Conservation (phyloP, 2,888 invertebrate species). For the Netelia melanura region DNA sequence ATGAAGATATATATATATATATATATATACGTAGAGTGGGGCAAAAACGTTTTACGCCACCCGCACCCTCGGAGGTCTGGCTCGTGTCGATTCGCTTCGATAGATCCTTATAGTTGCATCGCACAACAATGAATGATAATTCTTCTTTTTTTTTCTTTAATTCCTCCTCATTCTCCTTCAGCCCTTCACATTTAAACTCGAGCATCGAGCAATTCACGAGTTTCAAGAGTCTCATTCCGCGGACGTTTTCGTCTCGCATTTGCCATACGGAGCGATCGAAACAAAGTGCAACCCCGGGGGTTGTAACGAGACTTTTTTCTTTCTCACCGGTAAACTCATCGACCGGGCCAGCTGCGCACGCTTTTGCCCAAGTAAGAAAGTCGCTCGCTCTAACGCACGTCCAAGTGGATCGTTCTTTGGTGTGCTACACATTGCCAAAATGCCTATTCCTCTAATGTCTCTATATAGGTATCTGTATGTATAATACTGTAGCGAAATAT, state of each 20-base stretch:
- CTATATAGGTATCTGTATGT: neutral
- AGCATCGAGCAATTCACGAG: conserved; percentile 58
- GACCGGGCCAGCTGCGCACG: conserved; percentile 49
- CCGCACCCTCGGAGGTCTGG: conserved; percentile 51
- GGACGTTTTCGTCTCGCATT: conserved; percentile 31
- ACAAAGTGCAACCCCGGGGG: conserved; percentile 4
- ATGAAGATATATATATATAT: conserved; percentile 26
- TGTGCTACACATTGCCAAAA: conserved; percentile 29
- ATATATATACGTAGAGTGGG: neutral
- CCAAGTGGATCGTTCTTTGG: conserved; percentile 56
- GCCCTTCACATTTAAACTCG: conserved; percentile 38
- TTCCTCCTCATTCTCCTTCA: conserved; percentile 33
- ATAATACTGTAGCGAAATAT: conserved; percentile 17
- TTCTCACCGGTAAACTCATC: conserved; percentile 24
- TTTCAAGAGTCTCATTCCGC: conserved; percentile 43
- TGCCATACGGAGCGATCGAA: conserved; percentile 19
- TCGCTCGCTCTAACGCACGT: conserved; percentile 56
- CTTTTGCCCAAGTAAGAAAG: conserved; percentile 32
- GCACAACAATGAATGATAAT: conserved; percentile 26
- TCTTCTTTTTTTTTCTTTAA: conserved; percentile 21
- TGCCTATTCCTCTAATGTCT: conserved; percentile 33
- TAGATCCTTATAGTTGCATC: conserved; percentile 51
- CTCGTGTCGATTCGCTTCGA: conserved; percentile 69
- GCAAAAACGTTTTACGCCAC: conserved; percentile 49
- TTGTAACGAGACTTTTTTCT: conserved; percentile 40